A percentile compares a stretch with the other conserved stretches of the same genome.
Conservation (phyloP, 2,797 vertebrate species). For the Odontamblyopus rebecca region DNA sequence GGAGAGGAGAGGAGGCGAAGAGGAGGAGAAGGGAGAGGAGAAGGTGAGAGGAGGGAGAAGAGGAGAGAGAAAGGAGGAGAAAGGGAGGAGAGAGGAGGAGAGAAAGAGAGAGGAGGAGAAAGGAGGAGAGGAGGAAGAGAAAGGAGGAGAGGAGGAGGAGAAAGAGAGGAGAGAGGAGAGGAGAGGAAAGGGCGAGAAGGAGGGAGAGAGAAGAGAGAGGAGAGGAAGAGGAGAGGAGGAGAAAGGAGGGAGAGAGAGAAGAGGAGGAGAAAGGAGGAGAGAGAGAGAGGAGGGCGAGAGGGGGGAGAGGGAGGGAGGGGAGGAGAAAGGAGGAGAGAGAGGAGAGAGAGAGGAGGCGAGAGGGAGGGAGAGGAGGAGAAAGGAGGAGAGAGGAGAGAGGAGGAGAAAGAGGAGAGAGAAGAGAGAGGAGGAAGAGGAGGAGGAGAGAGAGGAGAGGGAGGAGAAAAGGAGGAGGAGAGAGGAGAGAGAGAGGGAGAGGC, state of each 20-base stretch:
- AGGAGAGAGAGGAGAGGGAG: background rate
- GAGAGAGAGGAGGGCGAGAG: conserved; percentile 3
- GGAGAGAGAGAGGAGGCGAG: conserved; percentile 5
- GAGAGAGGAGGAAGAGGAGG: background rate
- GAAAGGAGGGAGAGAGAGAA: too few species aligned
- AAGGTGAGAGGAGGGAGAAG: background rate
- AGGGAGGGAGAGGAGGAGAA: background rate
- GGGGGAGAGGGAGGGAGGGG: background rate
- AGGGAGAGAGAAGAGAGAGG: background rate
- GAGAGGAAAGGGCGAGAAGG: accelerated
- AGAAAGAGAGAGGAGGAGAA: conserved; percentile 3
- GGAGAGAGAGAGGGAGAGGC: background rate
- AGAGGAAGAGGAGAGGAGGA: background rate
- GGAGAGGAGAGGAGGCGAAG: accelerated
- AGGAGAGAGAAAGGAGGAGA: background rate
- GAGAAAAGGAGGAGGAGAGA: conserved; percentile 8
- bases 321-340: conserved; percentile 1
- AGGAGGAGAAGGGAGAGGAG: background rate
- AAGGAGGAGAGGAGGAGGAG: too few species aligned
- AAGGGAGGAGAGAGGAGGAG: conserved; percentile 1
- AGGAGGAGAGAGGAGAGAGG: background rate
- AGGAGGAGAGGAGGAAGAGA: background rate
- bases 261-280: conserved; percentile 4
- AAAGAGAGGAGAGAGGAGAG: background rate
- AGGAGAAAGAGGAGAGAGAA: conserved; percentile 7